Conservation (phyloP, 2,797 vertebrate genomes). For the Prionace glauca region DNA sequence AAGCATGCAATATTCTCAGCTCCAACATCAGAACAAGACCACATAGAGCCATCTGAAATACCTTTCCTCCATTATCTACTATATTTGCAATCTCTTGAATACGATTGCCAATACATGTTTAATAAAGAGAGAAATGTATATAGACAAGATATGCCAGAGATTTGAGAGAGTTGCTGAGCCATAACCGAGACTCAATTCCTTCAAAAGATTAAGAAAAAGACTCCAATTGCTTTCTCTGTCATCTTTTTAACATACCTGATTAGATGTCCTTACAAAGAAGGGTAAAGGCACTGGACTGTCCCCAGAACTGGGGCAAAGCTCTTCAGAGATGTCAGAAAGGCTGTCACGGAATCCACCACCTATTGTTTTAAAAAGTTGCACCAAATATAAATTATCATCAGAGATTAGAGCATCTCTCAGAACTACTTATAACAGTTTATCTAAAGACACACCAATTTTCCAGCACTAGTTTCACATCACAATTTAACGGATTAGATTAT, state of each 20-base stretch:
- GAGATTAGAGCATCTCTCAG: neutral
- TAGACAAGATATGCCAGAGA: neutral
- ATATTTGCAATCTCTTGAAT: neutral
- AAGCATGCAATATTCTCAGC: too few species aligned
- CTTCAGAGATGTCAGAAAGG: conserved; percentile 95
- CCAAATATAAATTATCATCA: neutral
- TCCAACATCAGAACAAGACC: too few species aligned
- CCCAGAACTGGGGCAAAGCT: conserved; percentile 89
- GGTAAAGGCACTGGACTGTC: conserved; percentile 85
- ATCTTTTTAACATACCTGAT: conserved; percentile 66
- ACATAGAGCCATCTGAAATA: neutral
- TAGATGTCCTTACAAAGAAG: conserved; percentile 87
- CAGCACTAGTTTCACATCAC: neutral
- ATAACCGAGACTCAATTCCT: neutral
- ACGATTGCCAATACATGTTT: neutral
- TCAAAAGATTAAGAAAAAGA: neutral
- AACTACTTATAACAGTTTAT: neutral
- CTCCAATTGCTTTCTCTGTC: neutral
- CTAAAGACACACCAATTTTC: neutral
- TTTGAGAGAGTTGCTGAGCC: too few species aligned
- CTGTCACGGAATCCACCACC: conserved; percentile 94
- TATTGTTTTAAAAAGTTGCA: conserved; percentile 42
- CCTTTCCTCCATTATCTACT: too few species aligned
- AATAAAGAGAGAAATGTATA: neutral
- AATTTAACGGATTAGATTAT: neutral